These are phyloP conservation scores for Dendrophyllia cribrosa DNA, from an alignment of 64 coral and sea anemone species.

Conservation along the genomic window DNA sequence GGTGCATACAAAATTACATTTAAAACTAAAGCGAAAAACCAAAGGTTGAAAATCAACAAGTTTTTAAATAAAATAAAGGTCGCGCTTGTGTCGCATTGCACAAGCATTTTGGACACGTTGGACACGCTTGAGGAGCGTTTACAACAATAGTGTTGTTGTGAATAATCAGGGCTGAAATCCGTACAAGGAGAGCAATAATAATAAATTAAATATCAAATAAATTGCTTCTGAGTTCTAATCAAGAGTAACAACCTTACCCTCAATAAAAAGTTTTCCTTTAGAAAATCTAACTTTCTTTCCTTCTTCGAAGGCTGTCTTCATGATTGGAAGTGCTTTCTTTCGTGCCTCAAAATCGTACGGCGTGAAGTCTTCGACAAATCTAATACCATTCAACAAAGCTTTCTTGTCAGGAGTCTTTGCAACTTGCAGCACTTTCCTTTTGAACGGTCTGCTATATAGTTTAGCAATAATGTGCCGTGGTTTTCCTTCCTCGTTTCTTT, in stretches of 20 bases:
- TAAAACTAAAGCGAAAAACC: not conserved
- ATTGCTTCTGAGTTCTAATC: not conserved
- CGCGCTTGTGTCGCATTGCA: not conserved
- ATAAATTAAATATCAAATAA: not conserved
- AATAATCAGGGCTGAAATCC: too few species aligned
- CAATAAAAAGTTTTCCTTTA: not conserved
- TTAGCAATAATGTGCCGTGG: not conserved
- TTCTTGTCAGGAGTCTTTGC: not conserved
- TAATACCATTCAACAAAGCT: not conserved
- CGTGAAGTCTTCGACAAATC: not conserved
- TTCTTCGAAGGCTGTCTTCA: not conserved
- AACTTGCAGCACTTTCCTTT: not conserved
- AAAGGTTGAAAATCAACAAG: too few species aligned
- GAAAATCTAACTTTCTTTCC: not conserved
- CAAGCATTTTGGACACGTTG: not conserved
- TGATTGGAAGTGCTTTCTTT: not conserved
- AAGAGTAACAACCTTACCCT: not conserved
- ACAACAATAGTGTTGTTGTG: not conserved
- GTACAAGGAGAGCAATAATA: too few species aligned
- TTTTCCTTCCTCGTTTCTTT: not conserved
- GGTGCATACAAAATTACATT: not conserved
- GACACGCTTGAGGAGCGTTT: not conserved
- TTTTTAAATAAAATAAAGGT: not conserved
- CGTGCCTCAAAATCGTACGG: not conserved
- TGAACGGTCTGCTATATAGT: not conserved